Base-by-base conservation (phyloP, 1,140 invertebrate genomes). In the Nebria ingens region DNA sequence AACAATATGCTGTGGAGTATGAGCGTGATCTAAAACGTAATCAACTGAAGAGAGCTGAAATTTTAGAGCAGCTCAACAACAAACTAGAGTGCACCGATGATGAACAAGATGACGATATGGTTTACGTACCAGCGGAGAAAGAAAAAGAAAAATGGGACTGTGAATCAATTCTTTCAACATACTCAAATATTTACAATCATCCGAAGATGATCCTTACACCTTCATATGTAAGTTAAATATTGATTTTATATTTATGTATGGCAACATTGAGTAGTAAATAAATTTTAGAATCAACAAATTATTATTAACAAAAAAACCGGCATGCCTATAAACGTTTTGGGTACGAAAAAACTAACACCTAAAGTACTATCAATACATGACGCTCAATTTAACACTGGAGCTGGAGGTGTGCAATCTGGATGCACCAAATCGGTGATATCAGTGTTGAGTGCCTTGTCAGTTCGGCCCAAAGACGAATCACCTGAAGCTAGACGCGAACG, bases 101-200 rank as follows among this genome's bases (percentile, higher is more conserved):
- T 77, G 15, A 69, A 73, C 64, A 76, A 50, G 77, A 79, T 52
- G 75, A 83, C 13, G 79, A 85, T 54, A 61, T 83, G 15, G 75
- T 80, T 22, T 73, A 76, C 12, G 62, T 84, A 54, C 76, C 80
- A 58, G 76, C 85, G 4, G 72, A 79, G 38, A 73, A 80, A 15
- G 71, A 74, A 61, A 76, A 73, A 57, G 71, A 83, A 69, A 85
- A 84, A 70, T 97, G 90, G 89, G 94, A 98, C 73, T 97, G 93
- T 71, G 87, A 97, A 74, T 91, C 88, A 56, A 90, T 97, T 65
- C 69, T 95, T 4, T 89, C 85, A 19, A 92, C 89, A 1, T 92
- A 93, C 69, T 94, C 90, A 6, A 94, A 87, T 65, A 75, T 89
- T 45, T 93, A 93, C 65, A 94, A 96, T 72, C 89, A 89, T 75